A percentile compares a stretch with the other conserved stretches of the same genome.
These are phyloP conservation scores for Apostichopus californicus DNA, from an alignment of 35 echinoderm and acorn worm species.

Conservation along the genomic window DNA sequence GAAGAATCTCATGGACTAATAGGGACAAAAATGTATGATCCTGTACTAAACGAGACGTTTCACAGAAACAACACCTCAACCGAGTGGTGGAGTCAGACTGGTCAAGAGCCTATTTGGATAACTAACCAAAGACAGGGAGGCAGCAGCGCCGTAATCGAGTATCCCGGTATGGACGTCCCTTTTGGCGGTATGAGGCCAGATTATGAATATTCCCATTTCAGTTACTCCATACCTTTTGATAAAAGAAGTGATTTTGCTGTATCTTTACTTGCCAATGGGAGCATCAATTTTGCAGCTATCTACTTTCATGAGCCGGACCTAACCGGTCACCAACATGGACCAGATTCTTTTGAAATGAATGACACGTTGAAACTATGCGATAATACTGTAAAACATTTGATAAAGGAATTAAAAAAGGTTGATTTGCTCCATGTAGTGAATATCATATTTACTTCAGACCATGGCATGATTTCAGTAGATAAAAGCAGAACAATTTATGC, in stretches of 20 bases:
- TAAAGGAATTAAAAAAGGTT: conserved; percentile 32
- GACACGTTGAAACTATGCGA: conserved; percentile 54
- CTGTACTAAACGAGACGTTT: conserved; percentile 57
- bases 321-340: conserved; percentile 64
- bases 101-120: conserved; percentile 75
- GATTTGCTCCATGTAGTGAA: conserved; percentile 60
- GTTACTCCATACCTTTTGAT: conserved; percentile 48
- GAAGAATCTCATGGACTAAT: conserved; percentile 93
- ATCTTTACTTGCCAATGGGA: conserved; percentile 50
- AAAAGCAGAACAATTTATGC: conserved; percentile 46
- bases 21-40: conserved; percentile 92
- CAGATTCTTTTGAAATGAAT: conserved; percentile 58
- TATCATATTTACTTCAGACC: conserved; percentile 79
- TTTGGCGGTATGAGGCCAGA: conserved; percentile 53
- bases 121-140: conserved; percentile 74
- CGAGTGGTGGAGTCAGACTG: conserved; percentile 79
- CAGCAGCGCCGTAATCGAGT: conserved; percentile 66
- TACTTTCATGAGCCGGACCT: conserved; percentile 74
- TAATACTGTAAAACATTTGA: conserved; percentile 59
- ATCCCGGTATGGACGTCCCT: conserved; percentile 56
- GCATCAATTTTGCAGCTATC: conserved; percentile 71
- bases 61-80: background rate
- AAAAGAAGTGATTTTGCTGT: conserved; percentile 60
- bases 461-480: conserved; percentile 67
- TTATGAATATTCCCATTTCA: conserved; percentile 52